Percentiles rank a stretch among this genome's conserved stretches.
These are phyloP conservation scores for Eueremaeus valkanovi DNA, from an alignment of 2,888 invertebrate genomes.

Conservation along the genomic window DNA sequence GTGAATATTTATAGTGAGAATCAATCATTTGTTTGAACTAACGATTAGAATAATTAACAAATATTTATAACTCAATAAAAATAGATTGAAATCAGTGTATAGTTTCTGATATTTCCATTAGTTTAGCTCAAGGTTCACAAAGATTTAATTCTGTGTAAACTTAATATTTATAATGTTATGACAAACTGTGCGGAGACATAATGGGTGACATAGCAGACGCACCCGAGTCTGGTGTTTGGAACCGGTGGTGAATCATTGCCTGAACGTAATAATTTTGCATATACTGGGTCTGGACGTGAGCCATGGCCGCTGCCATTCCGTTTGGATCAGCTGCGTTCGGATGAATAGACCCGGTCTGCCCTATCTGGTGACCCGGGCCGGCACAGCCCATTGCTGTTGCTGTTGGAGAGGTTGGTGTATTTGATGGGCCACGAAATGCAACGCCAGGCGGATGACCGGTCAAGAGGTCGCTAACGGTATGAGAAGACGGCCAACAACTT, in stretches of 20 bases:
- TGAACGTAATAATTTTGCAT: slow-evolving; percentile 39
- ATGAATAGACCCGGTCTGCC: background rate
- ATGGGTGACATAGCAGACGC: slow-evolving; percentile 3
- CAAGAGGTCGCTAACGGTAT: slow-evolving; percentile 53
- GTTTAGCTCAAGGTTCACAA: background rate
- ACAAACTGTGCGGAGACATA: slow-evolving; percentile 4
- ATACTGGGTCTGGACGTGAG: slow-evolving; percentile 34
- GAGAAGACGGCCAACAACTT: slow-evolving; percentile 52
- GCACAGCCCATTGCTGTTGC: background rate
- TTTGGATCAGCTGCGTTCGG: slow-evolving; percentile 19
- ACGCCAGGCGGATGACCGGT: slow-evolving; percentile 41
- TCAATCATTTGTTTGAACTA: too few species aligned
- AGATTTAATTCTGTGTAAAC: background rate
- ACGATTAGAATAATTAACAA: too few species aligned
- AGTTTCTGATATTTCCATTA: too few species aligned
- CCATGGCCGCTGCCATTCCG: slow-evolving; percentile 31
- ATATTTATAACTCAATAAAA: too few species aligned
- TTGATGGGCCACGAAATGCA: background rate
- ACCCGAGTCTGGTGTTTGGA: slow-evolving; percentile 14
- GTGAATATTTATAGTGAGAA: too few species aligned
- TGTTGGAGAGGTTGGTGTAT: slow-evolving; percentile 3
- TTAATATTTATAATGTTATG: background rate
- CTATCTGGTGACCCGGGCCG: slow-evolving; percentile 11
- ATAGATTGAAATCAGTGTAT: too few species aligned
- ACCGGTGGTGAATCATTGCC: slow-evolving; percentile 24